These are phyloP conservation scores for Capreolus pygargus DNA, from an alignment of 2,113 vertebrate genomes.

Conservation along the genomic window DNA sequence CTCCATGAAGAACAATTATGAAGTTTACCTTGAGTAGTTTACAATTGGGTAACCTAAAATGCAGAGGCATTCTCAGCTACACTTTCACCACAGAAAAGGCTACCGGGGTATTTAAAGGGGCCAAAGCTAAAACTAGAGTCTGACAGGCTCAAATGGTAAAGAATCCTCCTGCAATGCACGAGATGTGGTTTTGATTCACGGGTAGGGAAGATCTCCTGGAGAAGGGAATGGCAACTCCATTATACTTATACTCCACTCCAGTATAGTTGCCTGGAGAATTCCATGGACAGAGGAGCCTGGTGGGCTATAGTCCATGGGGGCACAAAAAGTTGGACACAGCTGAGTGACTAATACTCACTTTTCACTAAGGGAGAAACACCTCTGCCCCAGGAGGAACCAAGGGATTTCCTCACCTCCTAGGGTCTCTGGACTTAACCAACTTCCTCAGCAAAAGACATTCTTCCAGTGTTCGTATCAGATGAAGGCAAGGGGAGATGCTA, in stretches of 20 bases:
- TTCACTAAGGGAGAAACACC: not conserved
- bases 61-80: not conserved
- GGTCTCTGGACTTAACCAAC: not conserved
- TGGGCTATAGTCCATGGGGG: not conserved
- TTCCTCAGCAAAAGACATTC: not conserved
- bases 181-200: not conserved
- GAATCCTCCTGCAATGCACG: not conserved
- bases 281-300: not conserved
- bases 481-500: not conserved
- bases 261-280: not conserved
- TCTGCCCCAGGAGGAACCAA: not conserved
- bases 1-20: not conserved
- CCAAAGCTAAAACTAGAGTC: not conserved
- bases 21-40: not conserved
- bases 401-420: not conserved
- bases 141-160: not conserved
- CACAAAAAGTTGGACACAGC: rapidly evolving
- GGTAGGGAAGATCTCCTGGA: not conserved
- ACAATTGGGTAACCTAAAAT: not conserved
- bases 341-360: not conserved
- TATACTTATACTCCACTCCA: not conserved
- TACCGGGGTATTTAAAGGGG: not conserved
- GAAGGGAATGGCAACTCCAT: not conserved
- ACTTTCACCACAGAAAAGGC: not conserved
- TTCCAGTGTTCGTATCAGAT: not conserved